These are phyloP conservation scores for Podarcis muralis DNA, from an alignment of 2,113 vertebrate genomes.

Conservation along the genomic window DNA sequence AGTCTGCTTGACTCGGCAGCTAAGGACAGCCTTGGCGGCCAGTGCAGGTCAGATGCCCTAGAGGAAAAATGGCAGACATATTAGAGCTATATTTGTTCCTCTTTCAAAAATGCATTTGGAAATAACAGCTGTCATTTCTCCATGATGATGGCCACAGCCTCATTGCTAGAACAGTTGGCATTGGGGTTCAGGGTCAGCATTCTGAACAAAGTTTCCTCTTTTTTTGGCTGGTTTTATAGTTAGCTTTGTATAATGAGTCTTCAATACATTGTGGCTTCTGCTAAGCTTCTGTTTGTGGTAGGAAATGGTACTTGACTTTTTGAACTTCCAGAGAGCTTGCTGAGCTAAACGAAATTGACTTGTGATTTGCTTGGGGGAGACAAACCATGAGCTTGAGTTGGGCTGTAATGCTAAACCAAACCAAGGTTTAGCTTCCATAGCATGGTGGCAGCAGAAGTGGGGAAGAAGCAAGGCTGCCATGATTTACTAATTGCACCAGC, in stretches of 20 bases:
- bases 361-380: too few species aligned
- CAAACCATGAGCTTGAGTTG: too few species aligned
- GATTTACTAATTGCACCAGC: too few species aligned
- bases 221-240: background rate
- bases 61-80: constrained; percentile 21
- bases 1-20: background rate
- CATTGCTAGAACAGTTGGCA: constrained; percentile 10
- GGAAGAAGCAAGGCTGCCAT: too few species aligned
- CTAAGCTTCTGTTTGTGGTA: constrained; percentile 41
- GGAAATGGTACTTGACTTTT: constrained; percentile 27
- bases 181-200: background rate
- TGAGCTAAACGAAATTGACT: constrained; percentile 32
- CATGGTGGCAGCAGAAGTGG: too few species aligned
- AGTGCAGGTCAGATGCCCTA: background rate
- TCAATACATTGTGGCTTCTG: constrained; percentile 10
- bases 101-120: constrained; percentile 5
- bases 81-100: constrained; percentile 18
- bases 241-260: background rate
- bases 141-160: background rate
- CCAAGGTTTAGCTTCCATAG: too few species aligned
- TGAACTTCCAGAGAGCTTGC: constrained; percentile 1
- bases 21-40: background rate
- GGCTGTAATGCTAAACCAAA: too few species aligned
- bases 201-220: background rate
- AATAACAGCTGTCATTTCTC: constrained; percentile 30